These are phyloP conservation scores for Helicoverpa assulta DNA, from an alignment of 2,888 invertebrate species.

Conservation along the genomic window DNA sequence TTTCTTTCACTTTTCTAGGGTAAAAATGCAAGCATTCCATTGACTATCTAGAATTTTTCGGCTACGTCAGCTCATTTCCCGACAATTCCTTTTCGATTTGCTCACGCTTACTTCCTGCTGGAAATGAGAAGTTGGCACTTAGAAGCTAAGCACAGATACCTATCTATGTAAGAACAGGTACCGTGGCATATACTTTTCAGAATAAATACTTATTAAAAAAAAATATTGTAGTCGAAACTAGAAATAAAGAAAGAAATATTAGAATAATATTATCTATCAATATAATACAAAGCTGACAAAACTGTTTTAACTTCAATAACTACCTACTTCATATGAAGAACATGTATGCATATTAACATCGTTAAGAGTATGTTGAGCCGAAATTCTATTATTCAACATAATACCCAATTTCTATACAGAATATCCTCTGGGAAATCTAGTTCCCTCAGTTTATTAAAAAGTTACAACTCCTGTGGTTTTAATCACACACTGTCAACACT, in stretches of 20 bases:
- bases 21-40: background rate
- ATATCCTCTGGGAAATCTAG: constrained; percentile 42
- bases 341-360: background rate
- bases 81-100: constrained; percentile 22
- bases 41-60: constrained; percentile 17
- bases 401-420: background rate
- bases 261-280: too few species aligned
- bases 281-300: too few species aligned
- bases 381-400: constrained; percentile 5
- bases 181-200: too few species aligned
- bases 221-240: too few species aligned
- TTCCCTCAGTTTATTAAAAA: constrained; percentile 32
- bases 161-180: too few species aligned
- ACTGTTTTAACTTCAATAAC: too few species aligned
- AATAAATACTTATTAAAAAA: too few species aligned
- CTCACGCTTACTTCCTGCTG: constrained; percentile 13
- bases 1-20: too few species aligned
- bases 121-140: constrained; percentile 4
- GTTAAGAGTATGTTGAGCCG: background rate
- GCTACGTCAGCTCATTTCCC: constrained; percentile 25
- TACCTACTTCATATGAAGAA: background rate
- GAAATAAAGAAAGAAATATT: too few species aligned
- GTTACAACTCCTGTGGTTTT: constrained; percentile 17
- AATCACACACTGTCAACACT: constrained; percentile 2
- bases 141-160: background rate